These are phyloP conservation scores for Philopedon plagiatum DNA, from an alignment of 2,888 invertebrate species.

Conservation along the genomic window DNA sequence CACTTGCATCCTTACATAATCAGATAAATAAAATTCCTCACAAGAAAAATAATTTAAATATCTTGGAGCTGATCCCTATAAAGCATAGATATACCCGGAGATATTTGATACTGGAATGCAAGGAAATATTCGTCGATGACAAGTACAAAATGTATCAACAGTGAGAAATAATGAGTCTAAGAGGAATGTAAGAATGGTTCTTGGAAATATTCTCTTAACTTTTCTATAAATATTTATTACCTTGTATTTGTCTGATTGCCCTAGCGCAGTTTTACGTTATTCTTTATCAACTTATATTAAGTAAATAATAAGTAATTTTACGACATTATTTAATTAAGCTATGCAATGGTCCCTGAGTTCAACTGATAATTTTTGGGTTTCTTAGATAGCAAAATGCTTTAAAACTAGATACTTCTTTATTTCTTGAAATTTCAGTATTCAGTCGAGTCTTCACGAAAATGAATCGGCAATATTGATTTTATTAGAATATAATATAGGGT, in stretches of 20 bases:
- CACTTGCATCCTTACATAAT: neutral
- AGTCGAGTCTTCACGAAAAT: too few relatives aligned
- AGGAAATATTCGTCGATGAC: constrained; percentile 12
- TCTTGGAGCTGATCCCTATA: neutral
- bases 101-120: constrained; percentile 22
- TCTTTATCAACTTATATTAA: neutral
- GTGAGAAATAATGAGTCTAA: constrained; percentile 3
- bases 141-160: constrained; percentile 22
- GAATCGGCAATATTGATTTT: too few relatives aligned
- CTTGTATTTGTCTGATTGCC: neutral
- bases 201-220: constrained; percentile 21
- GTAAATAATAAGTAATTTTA: too few relatives aligned
- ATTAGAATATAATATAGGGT: too few relatives aligned
- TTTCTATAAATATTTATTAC: constrained; percentile 11
- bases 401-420: too few relatives aligned
- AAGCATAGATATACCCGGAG: constrained; percentile 18
- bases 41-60: constrained; percentile 21
- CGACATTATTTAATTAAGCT: too few relatives aligned
- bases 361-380: too few relatives aligned
- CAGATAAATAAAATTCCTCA: constrained; percentile 6
- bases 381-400: too few relatives aligned
- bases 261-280: neutral
- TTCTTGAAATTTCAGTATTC: too few relatives aligned
- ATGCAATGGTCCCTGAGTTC: too few relatives aligned
- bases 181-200: constrained; percentile 25